phyloP scores from a whole-genome alignment of 2,888 invertebrate genomes.

The Lumbricus terrestris region DNA sequence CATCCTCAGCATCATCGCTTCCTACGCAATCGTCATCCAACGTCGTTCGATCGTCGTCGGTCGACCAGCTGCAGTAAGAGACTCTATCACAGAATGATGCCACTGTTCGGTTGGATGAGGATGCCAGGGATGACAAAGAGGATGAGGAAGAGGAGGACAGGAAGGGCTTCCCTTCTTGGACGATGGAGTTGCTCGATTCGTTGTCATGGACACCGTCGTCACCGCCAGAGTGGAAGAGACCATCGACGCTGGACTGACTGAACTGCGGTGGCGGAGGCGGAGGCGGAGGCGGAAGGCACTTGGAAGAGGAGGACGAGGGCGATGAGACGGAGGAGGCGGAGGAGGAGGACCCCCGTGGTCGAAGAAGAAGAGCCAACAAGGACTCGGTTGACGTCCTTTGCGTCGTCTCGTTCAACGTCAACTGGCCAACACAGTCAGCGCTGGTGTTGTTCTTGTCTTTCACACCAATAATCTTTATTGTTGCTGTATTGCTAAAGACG shows the following conservation, averaged over 20 bases:
- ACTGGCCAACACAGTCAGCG: not conserved
- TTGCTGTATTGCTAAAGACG: not conserved
- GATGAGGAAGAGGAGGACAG: not conserved
- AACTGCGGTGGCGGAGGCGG: not conserved
- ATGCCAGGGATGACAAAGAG: not conserved
- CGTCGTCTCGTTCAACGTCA: not conserved
- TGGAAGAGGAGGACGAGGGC: not conserved
- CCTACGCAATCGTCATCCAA: not conserved
- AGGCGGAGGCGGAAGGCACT: slow-evolving; percentile 10
- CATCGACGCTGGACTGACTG: not conserved
- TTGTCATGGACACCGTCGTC: not conserved
- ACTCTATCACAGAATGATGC: not conserved
- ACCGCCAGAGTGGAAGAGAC: not conserved
- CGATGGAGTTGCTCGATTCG: not conserved
- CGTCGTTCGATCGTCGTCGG: not conserved
- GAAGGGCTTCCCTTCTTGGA: not conserved
- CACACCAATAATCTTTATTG: no score
- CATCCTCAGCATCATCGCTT: no score
- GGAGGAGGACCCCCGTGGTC: not conserved
- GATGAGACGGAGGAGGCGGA: not conserved
- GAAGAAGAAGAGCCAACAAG: not conserved
- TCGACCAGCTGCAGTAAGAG: not conserved
- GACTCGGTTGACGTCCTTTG: not conserved
- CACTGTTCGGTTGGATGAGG: not conserved
- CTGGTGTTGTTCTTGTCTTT: not conserved